Percentiles rank a stretch among this genome's conserved stretches.
These are phyloP conservation scores for Callyntrura guangdongensis DNA, from an alignment of 2,888 invertebrate species.

Conservation along the genomic window DNA sequence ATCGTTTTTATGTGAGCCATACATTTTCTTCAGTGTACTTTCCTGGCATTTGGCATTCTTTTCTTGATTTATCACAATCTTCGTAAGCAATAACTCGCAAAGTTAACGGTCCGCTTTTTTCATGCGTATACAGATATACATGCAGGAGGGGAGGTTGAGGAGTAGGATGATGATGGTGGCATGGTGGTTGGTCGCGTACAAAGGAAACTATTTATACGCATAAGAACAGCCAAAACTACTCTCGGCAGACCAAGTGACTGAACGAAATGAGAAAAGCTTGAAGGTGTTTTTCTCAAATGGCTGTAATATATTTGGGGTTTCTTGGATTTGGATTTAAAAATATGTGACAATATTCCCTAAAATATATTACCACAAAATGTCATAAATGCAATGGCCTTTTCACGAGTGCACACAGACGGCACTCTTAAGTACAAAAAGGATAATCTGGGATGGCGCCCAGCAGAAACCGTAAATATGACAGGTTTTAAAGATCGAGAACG, in stretches of 20 bases:
- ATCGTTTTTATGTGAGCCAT: conserved; percentile 73
- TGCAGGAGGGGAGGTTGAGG: background rate
- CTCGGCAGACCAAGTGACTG: background rate
- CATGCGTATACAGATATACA: background rate
- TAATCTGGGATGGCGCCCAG: too few species aligned
- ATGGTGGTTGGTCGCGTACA: background rate
- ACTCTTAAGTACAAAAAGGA: too few species aligned
- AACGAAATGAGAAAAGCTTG: conserved; percentile 9
- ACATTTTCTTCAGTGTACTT: conserved; percentile 68
- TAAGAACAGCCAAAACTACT: background rate
- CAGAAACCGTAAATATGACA: too few species aligned
- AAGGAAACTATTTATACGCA: conserved; percentile 4
- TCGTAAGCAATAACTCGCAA: conserved; percentile 68
- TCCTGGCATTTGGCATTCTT: conserved; percentile 67
- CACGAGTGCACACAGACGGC: background rate
- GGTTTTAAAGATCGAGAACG: too few species aligned
- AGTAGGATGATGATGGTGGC: background rate
- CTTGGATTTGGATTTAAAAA: conserved; percentile 26
- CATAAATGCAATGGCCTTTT: conserved; percentile 45
- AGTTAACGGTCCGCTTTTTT: conserved; percentile 68
- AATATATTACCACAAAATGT: conserved; percentile 61
- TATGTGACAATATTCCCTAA: conserved; percentile 55
- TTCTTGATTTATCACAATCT: conserved; percentile 74
- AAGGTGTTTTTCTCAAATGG: background rate
- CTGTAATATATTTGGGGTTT: conserved; percentile 41